Conservation (phyloP, 2,113 vertebrate genomes). For the Leptocoma aspasia region DNA sequence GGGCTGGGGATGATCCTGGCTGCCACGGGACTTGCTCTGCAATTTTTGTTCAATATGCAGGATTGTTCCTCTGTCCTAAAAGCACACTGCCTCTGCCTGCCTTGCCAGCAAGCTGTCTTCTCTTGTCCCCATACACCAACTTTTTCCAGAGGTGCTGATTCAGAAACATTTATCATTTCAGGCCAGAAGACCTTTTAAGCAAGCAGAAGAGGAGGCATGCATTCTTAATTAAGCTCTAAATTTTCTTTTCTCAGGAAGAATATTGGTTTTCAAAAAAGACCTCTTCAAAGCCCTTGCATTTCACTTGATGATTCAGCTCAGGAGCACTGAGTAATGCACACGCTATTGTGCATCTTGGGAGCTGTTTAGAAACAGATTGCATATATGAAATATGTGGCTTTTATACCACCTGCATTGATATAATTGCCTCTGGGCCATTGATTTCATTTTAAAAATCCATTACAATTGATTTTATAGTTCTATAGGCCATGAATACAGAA, state of each 20-base stretch:
- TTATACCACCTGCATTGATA: constrained; percentile 1
- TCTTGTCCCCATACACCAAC: not conserved
- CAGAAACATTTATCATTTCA: not conserved
- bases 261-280: not conserved
- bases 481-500: not conserved
- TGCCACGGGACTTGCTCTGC: not conserved
- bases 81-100: not conserved
- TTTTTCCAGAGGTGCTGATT: not conserved
- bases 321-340: not conserved
- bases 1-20: not conserved
- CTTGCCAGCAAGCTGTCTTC: not conserved
- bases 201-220: not conserved
- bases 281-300: not conserved
- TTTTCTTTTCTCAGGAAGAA: constrained; percentile 7
- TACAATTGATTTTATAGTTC: constrained; percentile 11
- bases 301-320: constrained; percentile 16
- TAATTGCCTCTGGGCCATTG: constrained; percentile 16
- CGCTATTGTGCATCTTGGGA: not conserved
- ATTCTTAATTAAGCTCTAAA: not conserved
- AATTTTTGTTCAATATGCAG: not conserved
- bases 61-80: not conserved
- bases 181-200: not conserved
- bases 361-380: constrained; percentile 37
- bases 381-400: not conserved
- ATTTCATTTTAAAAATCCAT: constrained; percentile 18